Evolutionary conservation across 2,797 vertebrate genomes (phyloP), one percentile per base, ranked within the genome.

Genomic region (Falco peregrinus): DNA sequence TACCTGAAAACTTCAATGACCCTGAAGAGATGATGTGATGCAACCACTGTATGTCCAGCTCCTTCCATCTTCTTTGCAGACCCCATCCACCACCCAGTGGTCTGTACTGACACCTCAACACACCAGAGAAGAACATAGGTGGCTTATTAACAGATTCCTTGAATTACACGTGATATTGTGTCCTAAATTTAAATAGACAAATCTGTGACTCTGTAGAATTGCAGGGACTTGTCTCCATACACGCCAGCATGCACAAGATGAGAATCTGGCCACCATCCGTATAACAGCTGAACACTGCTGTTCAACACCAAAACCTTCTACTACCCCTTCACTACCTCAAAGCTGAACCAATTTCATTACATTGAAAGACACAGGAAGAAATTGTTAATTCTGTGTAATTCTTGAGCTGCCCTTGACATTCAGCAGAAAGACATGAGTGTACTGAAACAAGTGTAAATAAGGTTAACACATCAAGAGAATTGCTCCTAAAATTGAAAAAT

Each of bases 371-470:
- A n/a, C 13, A 15, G 22, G 69, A 76, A 90, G 61, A 90, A 80
- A 69, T 47, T 75, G 29, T 33, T 91, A 89, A 90, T 85, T 93
- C 82, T 51, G 28, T 74, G 80, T 90, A 92, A 94, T 90, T 84
- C 59, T 45, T 35, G 31, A 89, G 69, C 57, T 93, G 85, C 53
- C 87, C 93, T 96, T 95, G 89, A 87, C 92, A 95, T 93, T 90
- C 80, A 93, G 85, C 57, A 67, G 79, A 31, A 84, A 95, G 80
- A 68, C 50, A 73, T 7, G n/a, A 73, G 39, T 70, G 60, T 51
- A 51, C 85, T 74, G 83, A 89, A 91, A 82, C 61, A 60, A 77
- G 67, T 69, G 83, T 89, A 97, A 97, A 86, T 95, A 95, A 90
- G 83, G 70, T 69, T 81, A 59, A 87, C 53, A 6, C 73, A 78